These are phyloP conservation scores for Azemiops feae DNA, from an alignment of 2,113 vertebrate species.

Conservation along the genomic window DNA sequence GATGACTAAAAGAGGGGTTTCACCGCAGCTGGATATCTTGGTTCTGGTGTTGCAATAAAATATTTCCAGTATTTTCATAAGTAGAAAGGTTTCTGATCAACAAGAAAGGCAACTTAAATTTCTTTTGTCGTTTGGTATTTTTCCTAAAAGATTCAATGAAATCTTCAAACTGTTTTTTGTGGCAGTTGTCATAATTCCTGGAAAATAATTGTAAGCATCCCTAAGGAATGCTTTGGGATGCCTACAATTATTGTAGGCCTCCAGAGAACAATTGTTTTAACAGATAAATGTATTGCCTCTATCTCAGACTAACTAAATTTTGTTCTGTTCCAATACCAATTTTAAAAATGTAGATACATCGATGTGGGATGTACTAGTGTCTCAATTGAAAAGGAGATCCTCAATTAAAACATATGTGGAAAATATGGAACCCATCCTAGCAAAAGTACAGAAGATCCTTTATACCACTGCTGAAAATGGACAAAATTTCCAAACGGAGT, in stretches of 20 bases:
- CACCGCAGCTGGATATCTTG: constrained; percentile 1
- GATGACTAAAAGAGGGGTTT: constrained; percentile 3
- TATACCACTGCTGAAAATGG: background rate
- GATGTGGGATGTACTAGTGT: background rate
- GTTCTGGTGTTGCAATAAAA: background rate
- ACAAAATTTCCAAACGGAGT: background rate
- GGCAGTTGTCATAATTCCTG: background rate
- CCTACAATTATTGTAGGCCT: background rate
- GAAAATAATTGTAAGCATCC: background rate
- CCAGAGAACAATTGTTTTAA: background rate
- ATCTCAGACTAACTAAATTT: background rate
- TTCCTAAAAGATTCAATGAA: constrained; percentile 24
- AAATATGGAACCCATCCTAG: background rate
- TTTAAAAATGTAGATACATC: background rate
- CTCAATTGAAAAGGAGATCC: background rate
- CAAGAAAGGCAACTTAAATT: background rate
- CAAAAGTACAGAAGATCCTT: background rate
- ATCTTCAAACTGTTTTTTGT: background rate
- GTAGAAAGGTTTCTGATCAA: background rate
- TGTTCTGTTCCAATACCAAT: background rate
- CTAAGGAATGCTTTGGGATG: background rate
- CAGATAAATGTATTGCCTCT: background rate
- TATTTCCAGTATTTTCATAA: background rate
- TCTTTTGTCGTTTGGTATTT: constrained; percentile 8
- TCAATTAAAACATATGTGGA: background rate